phyloP scores from a whole-genome alignment of 2,113 vertebrate species.

The Tenebrosternarchus preto region DNA sequence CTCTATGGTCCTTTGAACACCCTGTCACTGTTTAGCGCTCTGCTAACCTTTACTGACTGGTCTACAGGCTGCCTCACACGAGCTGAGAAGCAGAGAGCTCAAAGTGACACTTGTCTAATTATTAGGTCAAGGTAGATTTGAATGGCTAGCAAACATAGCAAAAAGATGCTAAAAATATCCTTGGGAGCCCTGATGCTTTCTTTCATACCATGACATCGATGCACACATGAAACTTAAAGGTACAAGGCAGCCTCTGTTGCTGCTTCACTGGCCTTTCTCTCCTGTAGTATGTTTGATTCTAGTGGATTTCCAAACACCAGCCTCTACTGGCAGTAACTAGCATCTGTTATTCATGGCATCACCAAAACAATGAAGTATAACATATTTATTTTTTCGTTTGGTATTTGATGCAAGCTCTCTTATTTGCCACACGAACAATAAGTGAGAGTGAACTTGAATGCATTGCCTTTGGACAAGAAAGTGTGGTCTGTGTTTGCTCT shows the following conservation, averaged over 20 bases:
- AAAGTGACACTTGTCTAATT: conserved; percentile 73
- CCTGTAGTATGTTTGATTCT: not conserved
- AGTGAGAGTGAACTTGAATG: not conserved
- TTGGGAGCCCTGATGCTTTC: conserved; percentile 26
- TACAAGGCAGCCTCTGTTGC: conserved; percentile 5
- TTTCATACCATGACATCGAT: conserved; percentile 7
- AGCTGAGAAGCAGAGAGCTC: conserved; percentile 60
- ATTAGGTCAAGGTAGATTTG: conserved; percentile 64
- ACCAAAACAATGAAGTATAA: not conserved
- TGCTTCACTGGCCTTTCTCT: not conserved
- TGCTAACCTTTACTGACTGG: conserved; percentile 70
- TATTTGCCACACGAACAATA: not conserved
- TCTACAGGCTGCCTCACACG: conserved; percentile 64
- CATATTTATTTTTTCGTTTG: not conserved
- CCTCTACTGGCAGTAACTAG: not conserved
- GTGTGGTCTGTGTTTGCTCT: not conserved
- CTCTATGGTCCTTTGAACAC: conserved; percentile 65
- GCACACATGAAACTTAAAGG: not conserved
- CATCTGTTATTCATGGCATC: not conserved
- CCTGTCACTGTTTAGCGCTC: conserved; percentile 71
- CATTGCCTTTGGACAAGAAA: not conserved
- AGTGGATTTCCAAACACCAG: not conserved
- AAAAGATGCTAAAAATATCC: conserved; percentile 74
- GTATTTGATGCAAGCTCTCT: too few relatives aligned
- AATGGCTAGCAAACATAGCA: conserved; percentile 69